Conservation (phyloP, 2,113 vertebrate species). For the Xyliphius kryptos region DNA sequence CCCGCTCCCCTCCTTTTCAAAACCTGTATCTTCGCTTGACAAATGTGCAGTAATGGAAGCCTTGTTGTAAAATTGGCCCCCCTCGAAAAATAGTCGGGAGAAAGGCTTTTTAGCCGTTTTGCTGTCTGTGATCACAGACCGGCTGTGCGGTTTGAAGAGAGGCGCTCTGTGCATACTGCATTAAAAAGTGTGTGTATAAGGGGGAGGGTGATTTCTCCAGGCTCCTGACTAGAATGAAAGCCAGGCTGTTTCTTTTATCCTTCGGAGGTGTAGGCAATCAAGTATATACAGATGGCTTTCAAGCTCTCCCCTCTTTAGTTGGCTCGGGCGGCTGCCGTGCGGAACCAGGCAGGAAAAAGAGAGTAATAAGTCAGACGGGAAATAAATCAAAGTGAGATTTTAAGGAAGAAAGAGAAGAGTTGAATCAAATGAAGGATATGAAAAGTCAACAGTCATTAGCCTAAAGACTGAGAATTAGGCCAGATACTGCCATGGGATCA, state of each 20-base stretch:
- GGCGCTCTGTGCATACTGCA: slow-evolving; percentile 54
- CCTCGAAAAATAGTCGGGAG: slow-evolving; percentile 56
- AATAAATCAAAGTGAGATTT: slow-evolving; percentile 36
- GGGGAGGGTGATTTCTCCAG: slow-evolving; percentile 37
- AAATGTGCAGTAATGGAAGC: slow-evolving; percentile 56
- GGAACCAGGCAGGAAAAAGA: slow-evolving; percentile 50
- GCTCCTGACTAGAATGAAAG: slow-evolving; percentile 56
- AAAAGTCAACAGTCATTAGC: slow-evolving; percentile 27
- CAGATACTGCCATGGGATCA: slow-evolving; percentile 11
- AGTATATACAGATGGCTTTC: slow-evolving; percentile 53
- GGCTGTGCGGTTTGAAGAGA: slow-evolving; percentile 55
- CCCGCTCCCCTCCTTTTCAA: slow-evolving; percentile 4
- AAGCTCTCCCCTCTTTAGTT: slow-evolving; percentile 46
- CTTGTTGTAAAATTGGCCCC: slow-evolving; percentile 59
- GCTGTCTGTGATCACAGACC: slow-evolving; percentile 52
- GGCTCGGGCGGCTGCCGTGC: slow-evolving; percentile 46
- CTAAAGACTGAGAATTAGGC: slow-evolving; percentile 28
- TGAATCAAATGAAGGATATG: slow-evolving; percentile 28
- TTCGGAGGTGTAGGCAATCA: slow-evolving; percentile 55
- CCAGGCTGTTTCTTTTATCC: slow-evolving; percentile 42
- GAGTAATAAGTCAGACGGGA: slow-evolving; percentile 49
- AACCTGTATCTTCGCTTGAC: slow-evolving; percentile 45
- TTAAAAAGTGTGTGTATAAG: slow-evolving; percentile 12
- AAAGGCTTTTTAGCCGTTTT: slow-evolving; percentile 56
- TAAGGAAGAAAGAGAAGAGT: slow-evolving; percentile 12